Evolutionary conservation across 2,113 vertebrate genomes (phyloP).

Genomic region (Pangasianodon gigas): DNA sequence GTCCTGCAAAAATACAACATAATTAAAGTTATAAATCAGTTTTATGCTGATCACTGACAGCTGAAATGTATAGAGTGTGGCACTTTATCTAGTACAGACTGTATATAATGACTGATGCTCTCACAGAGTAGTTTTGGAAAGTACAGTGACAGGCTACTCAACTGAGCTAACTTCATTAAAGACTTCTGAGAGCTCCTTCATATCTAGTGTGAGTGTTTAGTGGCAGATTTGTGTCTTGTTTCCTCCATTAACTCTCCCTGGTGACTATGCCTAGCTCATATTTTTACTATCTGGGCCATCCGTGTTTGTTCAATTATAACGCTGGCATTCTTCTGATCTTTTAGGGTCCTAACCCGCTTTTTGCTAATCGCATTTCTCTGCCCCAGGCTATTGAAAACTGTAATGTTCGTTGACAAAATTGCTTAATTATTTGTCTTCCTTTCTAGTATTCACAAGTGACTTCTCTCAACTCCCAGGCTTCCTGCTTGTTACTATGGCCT

Average conservation of each 20-base stretch:
- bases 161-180: neutral
- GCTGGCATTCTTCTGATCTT: conserved; percentile 47
- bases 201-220: conserved; percentile 42
- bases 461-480: conserved; percentile 44
- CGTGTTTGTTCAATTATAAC: conserved; percentile 59
- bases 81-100: neutral
- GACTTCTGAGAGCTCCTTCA: conserved; percentile 27
- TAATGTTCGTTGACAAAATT: conserved; percentile 54
- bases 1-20: neutral
- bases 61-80: neutral
- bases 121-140: neutral
- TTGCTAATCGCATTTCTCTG: conserved; percentile 64
- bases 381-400: conserved; percentile 65
- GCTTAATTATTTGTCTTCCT: conserved; percentile 63
- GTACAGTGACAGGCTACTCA: conserved; percentile 6
- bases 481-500: conserved; percentile 55
- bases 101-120: neutral
- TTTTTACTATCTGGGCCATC: conserved; percentile 58
- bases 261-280: conserved; percentile 47
- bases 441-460: conserved; percentile 57
- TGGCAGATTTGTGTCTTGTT: conserved; percentile 51
- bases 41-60: neutral
- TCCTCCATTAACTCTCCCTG: conserved; percentile 44
- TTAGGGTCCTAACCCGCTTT: conserved; percentile 63
- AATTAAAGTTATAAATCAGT: conserved; percentile 21